Conservation (phyloP, 1,140 invertebrate genomes). For the Aphaenogaster ashmeadi region DNA sequence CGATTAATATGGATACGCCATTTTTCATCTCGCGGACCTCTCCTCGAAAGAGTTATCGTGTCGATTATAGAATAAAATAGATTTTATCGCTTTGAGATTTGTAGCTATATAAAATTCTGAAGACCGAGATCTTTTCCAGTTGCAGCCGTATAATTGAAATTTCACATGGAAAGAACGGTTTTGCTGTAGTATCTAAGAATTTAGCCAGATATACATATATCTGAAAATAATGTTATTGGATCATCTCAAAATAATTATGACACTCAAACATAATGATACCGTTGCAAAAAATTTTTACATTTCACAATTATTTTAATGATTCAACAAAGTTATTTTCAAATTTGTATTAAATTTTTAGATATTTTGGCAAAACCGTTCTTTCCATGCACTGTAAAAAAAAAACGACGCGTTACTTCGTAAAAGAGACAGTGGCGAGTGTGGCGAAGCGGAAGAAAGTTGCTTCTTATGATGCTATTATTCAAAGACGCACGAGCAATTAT, state of each 20-base stretch:
- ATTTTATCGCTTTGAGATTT: neutral
- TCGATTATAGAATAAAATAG: neutral
- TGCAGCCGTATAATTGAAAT: neutral
- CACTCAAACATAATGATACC: too few relatives aligned
- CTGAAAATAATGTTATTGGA: too few relatives aligned
- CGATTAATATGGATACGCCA: constrained; percentile 20
- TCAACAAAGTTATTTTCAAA: too few relatives aligned
- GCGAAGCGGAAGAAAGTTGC: neutral
- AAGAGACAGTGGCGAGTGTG: neutral
- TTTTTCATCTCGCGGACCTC: constrained; percentile 1
- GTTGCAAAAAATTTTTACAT: too few relatives aligned
- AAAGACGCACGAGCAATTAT: constrained; percentile 30
- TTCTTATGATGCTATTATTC: constrained; percentile 23
- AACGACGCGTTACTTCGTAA: neutral
- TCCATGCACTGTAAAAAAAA: neutral
- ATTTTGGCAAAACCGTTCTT: too few relatives aligned
- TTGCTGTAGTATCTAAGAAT: too few relatives aligned
- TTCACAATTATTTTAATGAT: too few relatives aligned
- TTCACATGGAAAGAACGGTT: neutral
- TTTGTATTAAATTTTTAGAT: too few relatives aligned
- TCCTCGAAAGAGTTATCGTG: neutral
- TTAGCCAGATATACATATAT: too few relatives aligned
- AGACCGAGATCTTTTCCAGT: neutral
- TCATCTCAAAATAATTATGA: too few relatives aligned
- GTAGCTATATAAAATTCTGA: neutral